Conservation (phyloP, 2,888 invertebrate species). For the Cosmopolites sordidus region DNA sequence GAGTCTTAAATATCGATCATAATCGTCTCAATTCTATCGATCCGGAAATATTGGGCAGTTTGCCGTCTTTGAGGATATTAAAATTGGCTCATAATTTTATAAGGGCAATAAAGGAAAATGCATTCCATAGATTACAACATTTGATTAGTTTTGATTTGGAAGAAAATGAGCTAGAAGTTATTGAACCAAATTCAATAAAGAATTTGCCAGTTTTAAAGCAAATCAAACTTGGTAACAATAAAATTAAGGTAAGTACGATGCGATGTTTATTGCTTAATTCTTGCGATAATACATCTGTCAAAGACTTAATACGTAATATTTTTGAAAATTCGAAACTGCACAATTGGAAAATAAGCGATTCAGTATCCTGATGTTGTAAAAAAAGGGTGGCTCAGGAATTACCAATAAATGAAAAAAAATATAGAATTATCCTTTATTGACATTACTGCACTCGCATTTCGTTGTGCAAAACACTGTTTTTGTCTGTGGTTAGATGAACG, state of each 20-base stretch:
- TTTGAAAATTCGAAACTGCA: no score
- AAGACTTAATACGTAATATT: no score
- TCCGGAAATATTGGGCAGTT: slow-evolving; percentile 63
- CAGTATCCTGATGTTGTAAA: no score
- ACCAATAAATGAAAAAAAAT: no score
- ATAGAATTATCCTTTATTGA: no score
- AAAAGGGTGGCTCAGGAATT: no score
- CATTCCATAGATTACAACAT: slow-evolving; percentile 66
- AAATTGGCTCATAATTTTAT: slow-evolving; percentile 73
- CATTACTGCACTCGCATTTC: no score
- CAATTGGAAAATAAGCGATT: no score
- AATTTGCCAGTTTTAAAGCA: slow-evolving; percentile 63
- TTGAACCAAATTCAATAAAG: slow-evolving; percentile 69
- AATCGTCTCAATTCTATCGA: slow-evolving; percentile 70
- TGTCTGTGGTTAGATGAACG: no score
- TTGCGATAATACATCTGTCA: no score
- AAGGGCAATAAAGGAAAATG: slow-evolving; percentile 63
- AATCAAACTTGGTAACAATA: slow-evolving; percentile 62
- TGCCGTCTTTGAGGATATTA: slow-evolving; percentile 66
- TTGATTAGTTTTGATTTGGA: slow-evolving; percentile 74
- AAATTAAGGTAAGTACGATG: slow-evolving; percentile 49
- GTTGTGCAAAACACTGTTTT: no score
- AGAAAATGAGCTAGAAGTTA: slow-evolving; percentile 71
- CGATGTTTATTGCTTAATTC: no score
- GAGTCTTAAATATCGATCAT: slow-evolving; percentile 71